A percentile compares a stretch with the other conserved stretches of the same genome.
Evolutionary conservation across 2,797 vertebrate genomes (phyloP).

Genomic region (Enteromius fasciolatus): DNA sequence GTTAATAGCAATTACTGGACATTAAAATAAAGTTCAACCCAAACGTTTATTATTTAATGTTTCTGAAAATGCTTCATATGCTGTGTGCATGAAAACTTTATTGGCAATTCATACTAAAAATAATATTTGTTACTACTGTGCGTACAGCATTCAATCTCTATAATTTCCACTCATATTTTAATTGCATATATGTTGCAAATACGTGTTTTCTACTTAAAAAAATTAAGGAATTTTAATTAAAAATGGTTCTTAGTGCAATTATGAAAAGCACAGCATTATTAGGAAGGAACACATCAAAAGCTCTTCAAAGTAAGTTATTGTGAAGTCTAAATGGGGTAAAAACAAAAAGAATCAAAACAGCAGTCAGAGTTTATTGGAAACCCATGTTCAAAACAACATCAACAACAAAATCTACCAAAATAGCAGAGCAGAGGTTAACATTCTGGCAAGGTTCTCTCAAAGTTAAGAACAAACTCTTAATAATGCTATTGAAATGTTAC

Average conservation of each 20-base stretch:
- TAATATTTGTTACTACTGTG: background rate
- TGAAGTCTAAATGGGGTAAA: background rate
- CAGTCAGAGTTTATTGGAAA: background rate
- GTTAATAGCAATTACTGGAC: background rate
- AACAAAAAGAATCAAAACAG: background rate
- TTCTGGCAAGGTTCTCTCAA: background rate
- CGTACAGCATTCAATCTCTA: background rate
- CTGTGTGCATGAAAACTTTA: background rate
- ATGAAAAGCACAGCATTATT: background rate
- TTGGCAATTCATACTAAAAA: background rate
- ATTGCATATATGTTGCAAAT: background rate
- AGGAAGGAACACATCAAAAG: background rate
- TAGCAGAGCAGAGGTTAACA: background rate
- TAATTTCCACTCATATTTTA: background rate
- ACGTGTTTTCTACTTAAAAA: background rate
- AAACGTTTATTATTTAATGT: background rate
- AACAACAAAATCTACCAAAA: background rate
- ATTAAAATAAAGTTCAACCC: background rate
- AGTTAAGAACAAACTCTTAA: background rate
- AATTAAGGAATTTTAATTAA: background rate
- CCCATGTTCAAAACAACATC: background rate
- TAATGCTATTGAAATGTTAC: background rate
- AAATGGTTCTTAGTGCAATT: background rate
- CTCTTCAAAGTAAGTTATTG: background rate
- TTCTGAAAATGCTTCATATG: background rate